Evolutionary conservation across 2,888 invertebrate genomes (phyloP).

Genomic region (Catocala sponsa): DNA sequence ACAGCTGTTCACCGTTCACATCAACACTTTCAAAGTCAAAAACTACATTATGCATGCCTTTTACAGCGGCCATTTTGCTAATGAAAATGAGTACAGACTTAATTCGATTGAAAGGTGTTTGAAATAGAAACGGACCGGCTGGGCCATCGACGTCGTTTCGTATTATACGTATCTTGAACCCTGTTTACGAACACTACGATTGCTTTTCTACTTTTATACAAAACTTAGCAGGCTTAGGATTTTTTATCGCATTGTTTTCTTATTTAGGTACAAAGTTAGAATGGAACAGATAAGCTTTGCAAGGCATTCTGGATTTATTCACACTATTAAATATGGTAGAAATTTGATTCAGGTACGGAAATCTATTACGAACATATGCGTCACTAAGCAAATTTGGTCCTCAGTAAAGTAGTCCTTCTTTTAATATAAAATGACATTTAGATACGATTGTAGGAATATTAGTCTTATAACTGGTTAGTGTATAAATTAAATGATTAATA

Average conservation of each 20-base stretch:
- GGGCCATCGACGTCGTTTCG: constrained; percentile 33
- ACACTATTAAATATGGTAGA: neutral
- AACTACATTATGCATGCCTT: constrained; percentile 26
- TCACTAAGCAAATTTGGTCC: no score
- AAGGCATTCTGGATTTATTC: neutral
- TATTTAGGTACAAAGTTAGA: constrained; percentile 10
- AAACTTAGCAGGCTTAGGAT: constrained; percentile 25
- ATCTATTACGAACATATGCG: no score
- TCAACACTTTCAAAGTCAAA: constrained; percentile 30
- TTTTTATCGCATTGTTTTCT: constrained; percentile 47
- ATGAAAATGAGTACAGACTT: constrained; percentile 50
- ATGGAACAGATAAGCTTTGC: neutral
- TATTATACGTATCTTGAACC: constrained; percentile 53
- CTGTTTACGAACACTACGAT: constrained; percentile 41
- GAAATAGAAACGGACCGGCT: constrained; percentile 39
- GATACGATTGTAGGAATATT: no score
- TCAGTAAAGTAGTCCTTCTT: no score
- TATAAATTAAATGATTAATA: no score
- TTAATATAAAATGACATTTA: no score
- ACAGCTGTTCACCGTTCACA: no score
- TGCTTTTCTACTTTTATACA: constrained; percentile 34
- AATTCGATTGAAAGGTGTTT: constrained; percentile 53
- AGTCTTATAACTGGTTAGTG: no score
- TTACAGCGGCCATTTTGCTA: constrained; percentile 42
- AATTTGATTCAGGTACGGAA: no score